Conservation (phyloP, 2,113 vertebrate species). For the Actenoides hombroni region DNA sequence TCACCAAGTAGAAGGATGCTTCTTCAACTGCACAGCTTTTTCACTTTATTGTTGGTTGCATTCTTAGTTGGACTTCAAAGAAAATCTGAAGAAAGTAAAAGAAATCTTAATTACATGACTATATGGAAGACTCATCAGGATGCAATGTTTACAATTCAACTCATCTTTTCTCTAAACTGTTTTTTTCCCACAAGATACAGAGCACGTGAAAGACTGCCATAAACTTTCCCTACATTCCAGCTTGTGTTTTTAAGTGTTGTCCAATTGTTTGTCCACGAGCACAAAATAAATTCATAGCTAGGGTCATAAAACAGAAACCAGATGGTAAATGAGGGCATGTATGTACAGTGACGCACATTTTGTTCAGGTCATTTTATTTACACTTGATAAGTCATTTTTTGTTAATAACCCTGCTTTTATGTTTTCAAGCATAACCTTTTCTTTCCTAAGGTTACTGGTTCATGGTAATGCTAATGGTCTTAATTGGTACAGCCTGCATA, state of each 20-base stretch:
- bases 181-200: not conserved
- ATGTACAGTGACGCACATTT: conserved; percentile 14
- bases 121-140: not conserved
- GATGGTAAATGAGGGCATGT: not conserved
- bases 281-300: not conserved
- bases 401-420: not conserved
- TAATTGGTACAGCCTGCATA: not conserved
- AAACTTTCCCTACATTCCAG: not conserved
- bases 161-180: not conserved
- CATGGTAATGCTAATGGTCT: not conserved
- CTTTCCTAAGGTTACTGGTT: not conserved
- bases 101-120: not conserved
- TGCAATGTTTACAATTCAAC: not conserved
- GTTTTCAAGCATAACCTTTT: not conserved
- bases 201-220: not conserved
- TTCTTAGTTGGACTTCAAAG: conserved; percentile 40
- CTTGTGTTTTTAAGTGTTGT: not conserved
- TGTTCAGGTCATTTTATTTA: conserved; percentile 40
- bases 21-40: conserved; percentile 31
- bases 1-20: conserved; percentile 52
- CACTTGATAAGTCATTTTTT: conserved; percentile 39
- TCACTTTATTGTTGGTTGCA: conserved; percentile 21
- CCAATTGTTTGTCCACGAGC: conserved; percentile 4
- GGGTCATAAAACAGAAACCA: conserved; percentile 22
- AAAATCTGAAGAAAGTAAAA: conserved; percentile 57